Evolutionary conservation across 2,888 invertebrate genomes (phyloP).

Genomic region (Trimorus sp.): DNA sequence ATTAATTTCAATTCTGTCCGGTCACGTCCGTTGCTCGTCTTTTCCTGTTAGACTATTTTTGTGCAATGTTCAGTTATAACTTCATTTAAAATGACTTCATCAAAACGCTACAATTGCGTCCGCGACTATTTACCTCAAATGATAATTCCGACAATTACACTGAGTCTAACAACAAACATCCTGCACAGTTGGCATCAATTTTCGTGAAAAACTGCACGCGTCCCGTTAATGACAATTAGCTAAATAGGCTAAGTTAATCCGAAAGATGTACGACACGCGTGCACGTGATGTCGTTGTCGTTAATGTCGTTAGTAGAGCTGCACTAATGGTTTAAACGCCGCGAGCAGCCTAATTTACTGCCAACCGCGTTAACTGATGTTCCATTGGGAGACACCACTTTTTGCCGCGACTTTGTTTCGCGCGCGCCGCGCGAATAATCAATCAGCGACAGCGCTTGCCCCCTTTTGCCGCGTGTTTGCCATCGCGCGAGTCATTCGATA

Average conservation of each 20-base stretch:
- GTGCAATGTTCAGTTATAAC: background rate
- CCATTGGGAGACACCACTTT: constrained; percentile 18
- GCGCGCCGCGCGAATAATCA: background rate
- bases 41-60: background rate
- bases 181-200: constrained; percentile 28
- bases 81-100: background rate
- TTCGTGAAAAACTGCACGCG: constrained; percentile 28
- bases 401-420: background rate
- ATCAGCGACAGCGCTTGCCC: background rate
- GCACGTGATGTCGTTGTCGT: constrained; percentile 39
- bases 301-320: constrained; percentile 54
- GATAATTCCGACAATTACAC: constrained; percentile 20
- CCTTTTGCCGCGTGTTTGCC: background rate
- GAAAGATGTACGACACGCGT: constrained; percentile 26
- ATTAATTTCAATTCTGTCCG: too few species aligned
- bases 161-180: constrained; percentile 14
- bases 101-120: background rate
- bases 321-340: constrained; percentile 45
- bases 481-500: constrained; percentile 29
- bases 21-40: too few species aligned
- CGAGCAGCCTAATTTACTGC: constrained; percentile 34
- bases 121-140: too few species aligned
- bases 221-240: constrained; percentile 49
- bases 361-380: constrained; percentile 33
- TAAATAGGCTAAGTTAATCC: constrained; percentile 53